Evolutionary conservation across 2,797 vertebrate species (phyloP).

Genomic region (Pterois miles): DNA sequence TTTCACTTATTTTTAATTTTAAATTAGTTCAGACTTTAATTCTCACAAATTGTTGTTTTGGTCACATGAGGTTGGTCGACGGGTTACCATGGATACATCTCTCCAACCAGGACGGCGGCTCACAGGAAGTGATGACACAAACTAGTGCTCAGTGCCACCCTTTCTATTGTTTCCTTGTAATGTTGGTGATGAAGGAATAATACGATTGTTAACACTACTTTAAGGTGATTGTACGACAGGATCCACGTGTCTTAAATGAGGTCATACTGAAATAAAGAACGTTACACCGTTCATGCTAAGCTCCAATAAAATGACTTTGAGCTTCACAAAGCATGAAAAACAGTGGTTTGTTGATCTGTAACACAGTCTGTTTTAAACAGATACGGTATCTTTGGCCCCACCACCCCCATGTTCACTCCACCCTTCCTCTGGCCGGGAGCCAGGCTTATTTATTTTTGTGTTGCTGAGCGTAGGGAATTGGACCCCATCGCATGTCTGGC

Average conservation of each 20-base stretch:
- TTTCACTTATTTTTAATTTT: no score
- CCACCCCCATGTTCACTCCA: constrained; percentile 30
- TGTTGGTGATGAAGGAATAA: no score
- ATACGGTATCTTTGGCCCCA: constrained; percentile 63
- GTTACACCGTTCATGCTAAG: background rate
- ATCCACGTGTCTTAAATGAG: background rate
- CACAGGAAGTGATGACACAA: no score
- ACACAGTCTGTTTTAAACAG: constrained; percentile 54
- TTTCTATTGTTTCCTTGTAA: no score
- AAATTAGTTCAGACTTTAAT: no score
- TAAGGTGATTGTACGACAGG: background rate
- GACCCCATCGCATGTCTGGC: constrained; percentile 53
- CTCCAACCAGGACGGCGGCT: no score
- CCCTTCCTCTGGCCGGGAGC: constrained; percentile 48
- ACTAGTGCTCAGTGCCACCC: no score
- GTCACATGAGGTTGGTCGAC: no score
- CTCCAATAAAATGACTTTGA: background rate
- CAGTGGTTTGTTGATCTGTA: constrained; percentile 22
- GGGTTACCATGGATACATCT: no score
- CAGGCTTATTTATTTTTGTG: constrained; percentile 79
- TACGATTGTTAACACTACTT: no score
- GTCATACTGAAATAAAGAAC: background rate
- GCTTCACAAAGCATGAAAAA: constrained; percentile 30
- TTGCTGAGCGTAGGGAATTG: constrained; percentile 83
- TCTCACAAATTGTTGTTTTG: no score